Evolutionary conservation across 2,113 vertebrate species (phyloP).

Genomic region (Plecturocebus donacophilus): DNA sequence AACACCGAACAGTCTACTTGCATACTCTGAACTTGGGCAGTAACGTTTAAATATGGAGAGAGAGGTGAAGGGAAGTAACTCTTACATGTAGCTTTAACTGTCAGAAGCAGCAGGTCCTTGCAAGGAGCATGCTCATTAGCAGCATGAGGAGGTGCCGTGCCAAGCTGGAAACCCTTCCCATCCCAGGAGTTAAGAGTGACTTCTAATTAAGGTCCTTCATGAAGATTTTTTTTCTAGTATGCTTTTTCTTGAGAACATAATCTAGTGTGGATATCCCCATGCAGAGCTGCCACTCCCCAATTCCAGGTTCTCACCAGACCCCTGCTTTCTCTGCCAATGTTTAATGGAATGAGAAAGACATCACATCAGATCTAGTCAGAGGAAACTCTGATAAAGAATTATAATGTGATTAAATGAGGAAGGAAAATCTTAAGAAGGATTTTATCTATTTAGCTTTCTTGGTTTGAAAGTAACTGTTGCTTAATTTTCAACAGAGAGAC

Average conservation of each 20-base stretch:
- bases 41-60: constrained; percentile 62
- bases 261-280: not conserved
- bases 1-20: not conserved
- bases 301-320: not conserved
- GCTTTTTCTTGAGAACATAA: constrained; percentile 47
- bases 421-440: constrained; percentile 31
- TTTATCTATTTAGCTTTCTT: not conserved
- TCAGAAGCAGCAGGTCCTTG: not conserved
- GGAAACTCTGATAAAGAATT: not conserved
- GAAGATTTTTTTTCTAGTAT: constrained; percentile 41
- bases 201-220: constrained; percentile 63
- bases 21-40: constrained; percentile 38
- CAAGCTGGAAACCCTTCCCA: constrained; percentile 41
- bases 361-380: not conserved
- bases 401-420: constrained; percentile 12
- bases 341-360: constrained; percentile 5
- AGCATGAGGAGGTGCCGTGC: constrained; percentile 36
- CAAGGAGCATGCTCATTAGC: constrained; percentile 64
- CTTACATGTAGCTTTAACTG: constrained; percentile 51
- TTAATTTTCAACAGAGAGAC: constrained; percentile 46
- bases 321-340: not conserved
- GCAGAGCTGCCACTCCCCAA: not conserved
- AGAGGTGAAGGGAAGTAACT: constrained; percentile 63
- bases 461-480: constrained; percentile 2
- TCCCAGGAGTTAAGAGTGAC: constrained; percentile 53